A percentile compares a stretch with the other conserved stretches of the same genome.
phyloP scores from a whole-genome alignment of 2,797 vertebrate species.

The Megalops cyprinoides region DNA sequence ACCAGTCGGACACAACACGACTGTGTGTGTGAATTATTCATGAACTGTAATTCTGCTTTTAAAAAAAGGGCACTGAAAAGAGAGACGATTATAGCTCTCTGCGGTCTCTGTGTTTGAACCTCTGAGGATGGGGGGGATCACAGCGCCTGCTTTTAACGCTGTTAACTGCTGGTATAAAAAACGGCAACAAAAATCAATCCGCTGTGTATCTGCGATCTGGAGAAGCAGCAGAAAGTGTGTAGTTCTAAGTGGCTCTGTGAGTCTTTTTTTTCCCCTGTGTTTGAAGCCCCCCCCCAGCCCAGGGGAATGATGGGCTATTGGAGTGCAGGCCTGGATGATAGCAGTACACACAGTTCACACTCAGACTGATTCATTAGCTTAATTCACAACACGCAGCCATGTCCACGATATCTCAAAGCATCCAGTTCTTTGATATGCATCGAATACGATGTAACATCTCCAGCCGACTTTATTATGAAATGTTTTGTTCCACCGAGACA shows the following conservation, averaged over 20 bases:
- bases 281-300: too few relatives aligned
- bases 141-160: conserved; percentile 6
- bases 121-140: neutral
- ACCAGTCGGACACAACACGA: neutral
- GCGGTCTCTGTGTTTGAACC: neutral
- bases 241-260: neutral
- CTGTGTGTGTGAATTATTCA: conserved; percentile 6
- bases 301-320: too few relatives aligned
- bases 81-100: neutral
- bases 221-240: neutral
- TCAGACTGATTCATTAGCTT: too few relatives aligned
- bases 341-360: too few relatives aligned
- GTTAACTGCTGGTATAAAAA: neutral
- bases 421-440: too few relatives aligned
- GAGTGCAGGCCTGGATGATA: too few relatives aligned
- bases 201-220: conserved; percentile 2
- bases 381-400: too few relatives aligned
- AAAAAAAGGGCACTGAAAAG: neutral
- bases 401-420: too few relatives aligned
- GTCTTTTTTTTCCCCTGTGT: too few relatives aligned
- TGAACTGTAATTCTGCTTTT: neutral
- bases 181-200: neutral
- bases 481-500: too few relatives aligned
- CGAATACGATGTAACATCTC: too few relatives aligned
- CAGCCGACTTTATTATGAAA: too few relatives aligned